phyloP scores from a whole-genome alignment of 1,140 invertebrate genomes.

The Leguminivora glycinivorella region DNA sequence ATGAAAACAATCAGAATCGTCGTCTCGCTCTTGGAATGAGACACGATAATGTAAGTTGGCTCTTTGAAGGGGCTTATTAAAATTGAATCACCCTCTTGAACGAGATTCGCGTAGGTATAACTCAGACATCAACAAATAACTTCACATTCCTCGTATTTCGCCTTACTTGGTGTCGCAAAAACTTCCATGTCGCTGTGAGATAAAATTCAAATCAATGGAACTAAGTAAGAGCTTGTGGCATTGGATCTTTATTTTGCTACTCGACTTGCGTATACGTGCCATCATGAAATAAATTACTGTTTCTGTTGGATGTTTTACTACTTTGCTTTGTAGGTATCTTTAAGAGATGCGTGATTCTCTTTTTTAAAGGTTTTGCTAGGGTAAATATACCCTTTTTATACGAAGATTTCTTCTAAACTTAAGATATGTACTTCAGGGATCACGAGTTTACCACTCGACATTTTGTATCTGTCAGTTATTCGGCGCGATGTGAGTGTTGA shows the following conservation, averaged over 20 bases:
- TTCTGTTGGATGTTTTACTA: not conserved
- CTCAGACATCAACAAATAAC: slow-evolving; percentile 31
- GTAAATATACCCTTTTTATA: not conserved
- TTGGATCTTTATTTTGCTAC: not conserved
- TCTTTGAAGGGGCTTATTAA: slow-evolving; percentile 49
- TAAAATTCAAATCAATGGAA: not conserved
- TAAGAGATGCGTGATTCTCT: not conserved
- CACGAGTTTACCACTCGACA: too few species aligned
- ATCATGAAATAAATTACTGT: slow-evolving; percentile 12
- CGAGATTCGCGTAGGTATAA: slow-evolving; percentile 36
- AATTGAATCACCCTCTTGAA: slow-evolving; percentile 49
- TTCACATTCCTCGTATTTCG: not conserved
- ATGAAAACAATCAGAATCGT: slow-evolving; percentile 44
- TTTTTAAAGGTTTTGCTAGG: not conserved
- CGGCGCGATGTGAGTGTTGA: too few species aligned
- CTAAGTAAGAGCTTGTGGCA: not conserved
- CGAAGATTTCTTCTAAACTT: too few species aligned
- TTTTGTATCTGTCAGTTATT: too few species aligned
- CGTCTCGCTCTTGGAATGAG: slow-evolving; percentile 34
- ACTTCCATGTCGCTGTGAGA: not conserved
- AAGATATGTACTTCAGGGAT: too few species aligned
- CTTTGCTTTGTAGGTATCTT: not conserved
- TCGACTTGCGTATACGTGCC: slow-evolving; percentile 22
- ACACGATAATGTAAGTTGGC: slow-evolving; percentile 50
- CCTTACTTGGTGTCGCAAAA: not conserved